Evolutionary conservation across 2,797 vertebrate genomes (phyloP), one percentile per base, ranked within the genome.

Genomic region (Xerus rutilus): DNA sequence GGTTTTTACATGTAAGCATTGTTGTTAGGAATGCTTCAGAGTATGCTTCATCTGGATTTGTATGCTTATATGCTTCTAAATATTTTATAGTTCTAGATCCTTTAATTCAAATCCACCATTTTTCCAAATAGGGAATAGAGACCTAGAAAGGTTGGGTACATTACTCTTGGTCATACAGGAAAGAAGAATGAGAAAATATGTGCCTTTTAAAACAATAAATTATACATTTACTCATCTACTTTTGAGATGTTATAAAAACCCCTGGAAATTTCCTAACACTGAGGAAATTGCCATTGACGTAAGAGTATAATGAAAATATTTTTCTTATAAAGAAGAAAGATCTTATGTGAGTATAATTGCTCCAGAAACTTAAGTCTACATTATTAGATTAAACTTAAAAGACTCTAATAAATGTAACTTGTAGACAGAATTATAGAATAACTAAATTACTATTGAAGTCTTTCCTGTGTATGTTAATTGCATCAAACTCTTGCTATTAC

Each of bases 171-270:
- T 43, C 13, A 83, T 39, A 54, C 10, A 76, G 35, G 52, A 81
- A 59, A 89, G 28, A 90, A 65, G 30, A 96, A 87, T 21, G 43
- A 72, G 52, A 76, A 76, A n/a, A 25, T 76, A 32, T 74, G 88
- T 92, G 20, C 25, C 28, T 87, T 70, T 25, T 91, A 11, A 89
- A 83, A 57, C 5, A 85, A 59, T 49, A 65, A 79, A 57, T 54
- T 93, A 72, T 28, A 62, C 1, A 70, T 81, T 73, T 86, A 17
- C 43, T 70, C 0, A 39, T 70, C 32, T 92, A 14, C 67, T 85
- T 78, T 78, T 95, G 43, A 90, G 69, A 54, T 88, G 83, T 35
- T 82, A 20, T 70, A 62, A 79, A 92, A 94, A 62, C 6, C 12
- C n/a, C 72, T 32, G 3, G 21, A 70, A 84, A 79, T 91, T 92